Evolutionary conservation across 2,113 vertebrate genomes (phyloP), one percentile per base, ranked within the genome.

Genomic region (Verasper variegatus): DNA sequence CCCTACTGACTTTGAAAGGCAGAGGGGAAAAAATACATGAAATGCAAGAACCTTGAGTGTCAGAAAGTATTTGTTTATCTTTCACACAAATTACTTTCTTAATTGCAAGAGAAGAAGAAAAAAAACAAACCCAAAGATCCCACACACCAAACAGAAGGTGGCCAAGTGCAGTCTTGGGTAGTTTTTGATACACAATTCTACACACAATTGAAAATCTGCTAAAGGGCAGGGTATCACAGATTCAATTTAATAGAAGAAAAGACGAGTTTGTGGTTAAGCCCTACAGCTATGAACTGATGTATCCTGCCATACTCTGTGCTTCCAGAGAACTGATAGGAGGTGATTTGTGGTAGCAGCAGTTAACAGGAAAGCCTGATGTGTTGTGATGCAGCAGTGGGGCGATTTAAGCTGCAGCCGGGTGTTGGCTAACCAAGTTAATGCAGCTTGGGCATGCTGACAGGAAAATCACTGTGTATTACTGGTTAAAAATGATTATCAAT

Each of bases 261-360:
- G 62, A 84, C 84, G 77, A 40, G 81, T 90, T 83, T 79, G 87
- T 80, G 77, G 74, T 84, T 49, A 78, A 84, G 81, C 87, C 87
- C 79, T 69, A 74, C 84, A 90, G 88, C 80, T 60, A 80, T 14
- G 64, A 74, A 84, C 82, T 71, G 78, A 78, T 73, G 78, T 70
- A 64, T 18, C 47, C 74, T n/a, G 85, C 81, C 81, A 42, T 26
- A 61, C 81, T 80, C 70, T 18, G 75, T 59, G 80, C 54, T 86
- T 83, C 79, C 76, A 73, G 59, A 80, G 76, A 85, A 76, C 49
- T 81, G 90, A 90, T 83, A 37, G 87, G 79, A 75, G 71, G 71
- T 78, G 85, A 91, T 91, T 81, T 90, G 89, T 82, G 86, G 89
- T 69, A 74, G 85, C 74, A 74, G 86, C 73, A 84, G 82, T 88